These are phyloP conservation scores for Neotragus moschatus DNA, from an alignment of 2,113 vertebrate species.

Conservation along the genomic window DNA sequence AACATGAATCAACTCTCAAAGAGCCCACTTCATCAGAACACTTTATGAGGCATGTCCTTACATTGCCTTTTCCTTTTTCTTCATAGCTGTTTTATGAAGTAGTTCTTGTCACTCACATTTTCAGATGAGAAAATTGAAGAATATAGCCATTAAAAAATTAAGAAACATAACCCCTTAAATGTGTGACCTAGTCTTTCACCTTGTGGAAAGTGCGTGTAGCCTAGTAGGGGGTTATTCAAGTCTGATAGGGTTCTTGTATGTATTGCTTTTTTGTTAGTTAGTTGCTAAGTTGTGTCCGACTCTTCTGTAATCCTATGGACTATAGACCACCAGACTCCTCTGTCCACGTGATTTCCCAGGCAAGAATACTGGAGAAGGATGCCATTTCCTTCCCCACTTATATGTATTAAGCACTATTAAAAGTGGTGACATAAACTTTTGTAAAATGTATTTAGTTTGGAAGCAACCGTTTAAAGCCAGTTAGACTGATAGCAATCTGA, in stretches of 20 bases:
- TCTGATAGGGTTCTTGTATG: not conserved
- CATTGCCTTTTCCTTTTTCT: not conserved
- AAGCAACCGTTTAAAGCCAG: constrained; percentile 32
- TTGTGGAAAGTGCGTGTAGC: not conserved
- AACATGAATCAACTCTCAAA: not conserved
- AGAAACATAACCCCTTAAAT: not conserved
- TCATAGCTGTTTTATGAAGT: not conserved
- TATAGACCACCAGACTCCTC: not conserved
- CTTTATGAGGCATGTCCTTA: too few relatives aligned
- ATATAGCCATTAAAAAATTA: not conserved
- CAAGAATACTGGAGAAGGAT: not conserved
- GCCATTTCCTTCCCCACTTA: not conserved
- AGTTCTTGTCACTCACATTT: not conserved
- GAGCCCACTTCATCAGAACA: not conserved
- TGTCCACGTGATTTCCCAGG: not conserved
- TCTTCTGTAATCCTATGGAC: not conserved
- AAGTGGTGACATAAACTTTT: not conserved
- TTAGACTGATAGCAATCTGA: constrained; percentile 6
- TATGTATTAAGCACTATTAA: not conserved
- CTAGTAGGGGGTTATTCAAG: not conserved
- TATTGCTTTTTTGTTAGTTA: not conserved
- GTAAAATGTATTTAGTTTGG: constrained; percentile 7
- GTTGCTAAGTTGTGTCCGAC: not conserved
- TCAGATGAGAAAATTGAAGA: not conserved
- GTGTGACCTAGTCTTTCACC: not conserved